Evolutionary conservation across 2,888 invertebrate species (phyloP), one percentile per base, ranked within the genome.

Genomic region (Scaptomyza polygonia): DNA sequence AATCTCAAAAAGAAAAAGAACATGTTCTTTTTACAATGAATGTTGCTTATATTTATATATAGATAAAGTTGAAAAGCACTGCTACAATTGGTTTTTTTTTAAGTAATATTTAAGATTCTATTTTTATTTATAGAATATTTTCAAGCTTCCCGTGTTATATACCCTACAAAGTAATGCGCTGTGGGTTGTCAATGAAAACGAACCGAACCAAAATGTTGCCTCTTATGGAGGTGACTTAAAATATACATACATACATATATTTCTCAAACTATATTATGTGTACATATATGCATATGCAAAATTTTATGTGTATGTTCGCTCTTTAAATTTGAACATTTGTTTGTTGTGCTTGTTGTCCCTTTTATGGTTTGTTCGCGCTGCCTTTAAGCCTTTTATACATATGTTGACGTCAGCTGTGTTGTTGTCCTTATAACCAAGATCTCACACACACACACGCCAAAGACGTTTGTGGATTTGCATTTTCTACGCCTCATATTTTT

Each of bases 361-460:
- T 79, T 82, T 71, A 67, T 47, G 61, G 53, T 16, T 51, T 53
- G 56, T 36, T 36, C 29, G 54, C 61, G 66, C 42, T 49, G 49
- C 49, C 53, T 64, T 63, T 67, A 80, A 86, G 77, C 84, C 86
- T 68, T 83, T 84, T 80, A 71, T n/a, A n/a, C n/a, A n/a, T 78
- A 68, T 77, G 79, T 44, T 59, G 53, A 74, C 73, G 66, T 73
- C 80, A 34, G 52, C 44, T 34, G 49, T 25, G 25, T 42, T 14
- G 21, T 58, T 14, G 29, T 58, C 44, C 59, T 36, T 36, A 44
- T n/a, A 14, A 14, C 32, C 62, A 29, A 29, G 21, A 9, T 29
- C 39, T n/a, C 44, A 21, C 42, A 11, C 12, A 54, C 14, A 27
- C 30, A 18, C 27, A 40, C 5, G 30, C 27, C 21, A 21, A 21